phyloP scores from a whole-genome alignment of 2,888 invertebrate species.

The Acrobasis repandana region DNA sequence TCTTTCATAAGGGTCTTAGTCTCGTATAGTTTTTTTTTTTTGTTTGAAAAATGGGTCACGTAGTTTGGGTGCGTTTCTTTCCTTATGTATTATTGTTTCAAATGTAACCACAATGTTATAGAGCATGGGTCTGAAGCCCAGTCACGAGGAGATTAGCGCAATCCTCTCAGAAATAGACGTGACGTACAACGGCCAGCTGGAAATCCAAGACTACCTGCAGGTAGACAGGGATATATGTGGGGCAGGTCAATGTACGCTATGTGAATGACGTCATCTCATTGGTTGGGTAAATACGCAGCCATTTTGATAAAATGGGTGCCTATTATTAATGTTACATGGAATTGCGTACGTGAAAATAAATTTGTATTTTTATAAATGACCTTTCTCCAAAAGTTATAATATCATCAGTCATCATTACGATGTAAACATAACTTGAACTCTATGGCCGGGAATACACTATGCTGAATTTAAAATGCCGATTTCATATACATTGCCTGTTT shows the following conservation, averaged over 20 bases:
- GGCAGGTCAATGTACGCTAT: conserved; percentile 39
- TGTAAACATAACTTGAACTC: too few species aligned
- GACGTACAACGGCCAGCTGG: conserved; percentile 93
- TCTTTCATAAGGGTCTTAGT: too few species aligned
- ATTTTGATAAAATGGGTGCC: neutral
- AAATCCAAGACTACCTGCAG: conserved; percentile 94
- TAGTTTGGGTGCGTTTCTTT: neutral
- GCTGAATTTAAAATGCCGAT: too few species aligned
- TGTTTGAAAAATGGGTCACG: too few species aligned
- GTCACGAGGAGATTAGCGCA: conserved; percentile 88
- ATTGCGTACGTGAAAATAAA: too few species aligned
- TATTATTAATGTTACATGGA: conserved; percentile 11
- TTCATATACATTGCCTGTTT: too few species aligned
- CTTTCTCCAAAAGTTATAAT: too few species aligned
- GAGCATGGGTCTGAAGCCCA: conserved; percentile 85
- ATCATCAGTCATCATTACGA: too few species aligned
- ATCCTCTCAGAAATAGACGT: conserved; percentile 93
- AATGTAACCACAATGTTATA: conserved; percentile 60
- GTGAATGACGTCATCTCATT: conserved; percentile 28
- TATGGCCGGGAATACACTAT: too few species aligned
- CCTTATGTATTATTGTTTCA: neutral
- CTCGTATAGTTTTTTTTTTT: too few species aligned
- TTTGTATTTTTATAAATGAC: too few species aligned
- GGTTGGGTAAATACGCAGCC: conserved; percentile 4
- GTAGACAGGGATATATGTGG: conserved; percentile 72